phyloP scores from a whole-genome alignment of 2,113 vertebrate species.

The Hypomesus transpacificus region DNA sequence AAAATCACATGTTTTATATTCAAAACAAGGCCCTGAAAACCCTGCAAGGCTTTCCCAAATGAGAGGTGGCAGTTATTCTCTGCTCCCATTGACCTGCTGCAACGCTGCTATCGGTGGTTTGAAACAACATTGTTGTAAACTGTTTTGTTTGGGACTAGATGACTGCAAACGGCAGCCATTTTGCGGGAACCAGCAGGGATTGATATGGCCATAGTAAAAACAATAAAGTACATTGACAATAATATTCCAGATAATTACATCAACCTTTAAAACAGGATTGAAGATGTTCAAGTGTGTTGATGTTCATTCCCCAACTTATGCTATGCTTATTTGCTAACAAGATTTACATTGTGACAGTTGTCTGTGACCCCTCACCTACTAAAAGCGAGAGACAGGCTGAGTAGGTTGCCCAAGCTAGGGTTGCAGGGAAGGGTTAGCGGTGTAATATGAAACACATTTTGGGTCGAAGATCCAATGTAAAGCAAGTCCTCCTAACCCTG shows the following conservation, averaged over 20 bases:
- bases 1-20: too few relatives aligned
- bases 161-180: too few relatives aligned
- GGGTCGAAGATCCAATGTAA: neutral
- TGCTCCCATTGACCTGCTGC: too few relatives aligned
- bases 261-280: conserved; percentile 36
- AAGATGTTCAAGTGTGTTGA: conserved; percentile 27
- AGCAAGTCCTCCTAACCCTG: too few relatives aligned
- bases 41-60: neutral
- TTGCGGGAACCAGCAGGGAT: too few relatives aligned
- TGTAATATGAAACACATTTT: conserved; percentile 7
- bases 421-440: conserved; percentile 16
- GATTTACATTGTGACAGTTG: neutral
- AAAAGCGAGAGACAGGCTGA: neutral
- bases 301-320: neutral
- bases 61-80: neutral
- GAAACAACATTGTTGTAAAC: neutral
- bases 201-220: too few relatives aligned
- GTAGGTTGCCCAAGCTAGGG: neutral
- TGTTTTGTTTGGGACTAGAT: neutral
- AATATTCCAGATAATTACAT: neutral
- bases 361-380: neutral
- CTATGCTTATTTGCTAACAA: neutral
- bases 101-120: neutral
- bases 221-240: too few relatives aligned
- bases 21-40: neutral